Evolutionary conservation across 92 coral and sea anemone species (phyloP).

Genomic region (Epizoanthus stellaris): DNA sequence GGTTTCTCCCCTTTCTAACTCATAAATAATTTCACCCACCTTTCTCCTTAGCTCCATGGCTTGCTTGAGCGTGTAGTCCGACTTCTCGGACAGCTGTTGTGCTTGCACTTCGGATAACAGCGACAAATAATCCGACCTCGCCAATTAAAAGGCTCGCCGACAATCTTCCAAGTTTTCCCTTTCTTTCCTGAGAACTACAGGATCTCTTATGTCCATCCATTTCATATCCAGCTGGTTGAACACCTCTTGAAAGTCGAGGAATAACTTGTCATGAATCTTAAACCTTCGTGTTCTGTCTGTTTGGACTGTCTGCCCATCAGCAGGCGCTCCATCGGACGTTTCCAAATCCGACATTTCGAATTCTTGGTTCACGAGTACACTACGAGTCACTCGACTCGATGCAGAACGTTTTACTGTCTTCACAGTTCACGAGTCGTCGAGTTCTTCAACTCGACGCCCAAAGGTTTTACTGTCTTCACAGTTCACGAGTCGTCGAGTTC

Average conservation of each 20-base stretch:
- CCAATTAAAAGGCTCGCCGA: conserved; percentile 35
- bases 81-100: conserved; percentile 10
- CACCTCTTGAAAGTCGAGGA: conserved; percentile 19
- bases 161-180: conserved; percentile 25
- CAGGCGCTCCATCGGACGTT: neutral
- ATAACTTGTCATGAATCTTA: neutral
- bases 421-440: too few species aligned
- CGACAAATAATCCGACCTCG: conserved; percentile 21
- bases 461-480: too few species aligned
- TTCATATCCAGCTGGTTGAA: conserved; percentile 34
- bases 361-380: neutral
- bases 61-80: conserved; percentile 33
- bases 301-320: conserved; percentile 5
- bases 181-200: conserved; percentile 37
- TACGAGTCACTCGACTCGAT: neutral
- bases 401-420: too few species aligned
- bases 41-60: conserved; percentile 50
- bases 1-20: conserved; percentile 52
- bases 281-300: neutral
- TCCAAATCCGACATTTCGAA: neutral
- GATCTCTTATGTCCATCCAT: conserved; percentile 49
- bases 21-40: conserved; percentile 47
- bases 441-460: too few species aligned
- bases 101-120: neutral
- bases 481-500: too few species aligned